Conservation (phyloP, 2,113 vertebrate species). For the Oryzias javanicus region DNA sequence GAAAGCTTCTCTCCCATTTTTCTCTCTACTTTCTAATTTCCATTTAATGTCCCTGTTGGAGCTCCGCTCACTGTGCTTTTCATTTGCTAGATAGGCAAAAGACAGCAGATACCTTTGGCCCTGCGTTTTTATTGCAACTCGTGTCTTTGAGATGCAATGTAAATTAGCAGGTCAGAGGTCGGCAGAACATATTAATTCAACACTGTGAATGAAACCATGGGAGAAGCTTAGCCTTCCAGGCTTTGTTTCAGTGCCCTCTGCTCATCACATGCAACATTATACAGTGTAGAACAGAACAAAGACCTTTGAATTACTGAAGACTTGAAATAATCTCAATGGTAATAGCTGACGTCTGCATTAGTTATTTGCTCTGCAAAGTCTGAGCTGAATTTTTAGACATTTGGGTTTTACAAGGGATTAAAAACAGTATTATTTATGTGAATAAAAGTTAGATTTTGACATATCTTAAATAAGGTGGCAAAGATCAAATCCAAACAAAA, state of each 20-base stretch:
- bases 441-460: too few species aligned
- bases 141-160: slow-evolving; percentile 67
- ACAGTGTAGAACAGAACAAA: slow-evolving; percentile 35
- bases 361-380: too few species aligned
- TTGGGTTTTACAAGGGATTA: too few species aligned
- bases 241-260: slow-evolving; percentile 40
- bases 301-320: slow-evolving; percentile 50
- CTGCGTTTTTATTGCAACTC: slow-evolving; percentile 60
- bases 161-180: slow-evolving; percentile 70
- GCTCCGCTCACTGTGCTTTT: slow-evolving; percentile 45
- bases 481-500: too few species aligned
- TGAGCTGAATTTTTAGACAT: too few species aligned
- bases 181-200: slow-evolving; percentile 64
- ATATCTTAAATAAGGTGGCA: too few species aligned
- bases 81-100: slow-evolving; percentile 54
- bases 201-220: slow-evolving; percentile 42
- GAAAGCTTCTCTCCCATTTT: slow-evolving; percentile 57
- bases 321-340: slow-evolving; percentile 30
- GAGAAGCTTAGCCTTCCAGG: slow-evolving; percentile 47
- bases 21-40: slow-evolving; percentile 59
- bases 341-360: too few species aligned
- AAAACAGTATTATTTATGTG: too few species aligned
- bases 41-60: slow-evolving; percentile 69
- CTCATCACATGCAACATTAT: slow-evolving; percentile 47
- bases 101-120: slow-evolving; percentile 36